Percentiles rank a stretch among this genome's conserved stretches.
Evolutionary conservation across 2,797 vertebrate genomes (phyloP).

Genomic region (Diglossa cyanea): DNA sequence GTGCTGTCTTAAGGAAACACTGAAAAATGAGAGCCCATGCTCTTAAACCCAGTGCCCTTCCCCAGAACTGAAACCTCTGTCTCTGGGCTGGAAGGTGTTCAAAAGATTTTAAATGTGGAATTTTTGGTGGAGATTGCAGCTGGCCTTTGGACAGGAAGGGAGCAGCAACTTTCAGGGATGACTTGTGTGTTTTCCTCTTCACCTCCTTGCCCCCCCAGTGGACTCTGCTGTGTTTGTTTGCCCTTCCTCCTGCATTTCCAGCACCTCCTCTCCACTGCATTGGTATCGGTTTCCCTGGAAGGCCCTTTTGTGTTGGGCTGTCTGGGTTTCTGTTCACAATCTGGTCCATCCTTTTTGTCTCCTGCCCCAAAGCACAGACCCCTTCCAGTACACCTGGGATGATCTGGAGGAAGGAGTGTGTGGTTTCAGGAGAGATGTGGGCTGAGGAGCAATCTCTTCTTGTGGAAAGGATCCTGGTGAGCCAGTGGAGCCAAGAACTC

Average conservation of each 20-base stretch:
- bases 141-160: neutral
- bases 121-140: neutral
- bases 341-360: neutral
- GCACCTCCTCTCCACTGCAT: neutral
- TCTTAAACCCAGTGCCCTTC: neutral
- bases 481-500: neutral
- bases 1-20: neutral
- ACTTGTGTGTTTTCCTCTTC: neutral
- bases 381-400: neutral
- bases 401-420: neutral
- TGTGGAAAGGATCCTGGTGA: neutral
- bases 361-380: fast-evolving
- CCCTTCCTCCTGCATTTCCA: neutral
- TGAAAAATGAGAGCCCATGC: fast-evolving
- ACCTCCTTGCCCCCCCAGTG: neutral
- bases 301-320: neutral
- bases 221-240: neutral
- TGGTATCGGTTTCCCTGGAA: neutral
- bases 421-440: neutral
- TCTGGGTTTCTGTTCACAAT: neutral
- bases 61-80: neutral
- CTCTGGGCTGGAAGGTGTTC: neutral
- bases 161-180: neutral
- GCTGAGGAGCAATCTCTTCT: neutral
- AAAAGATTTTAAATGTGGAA: neutral